Percentiles rank a stretch among this genome's conserved stretches.
Evolutionary conservation across 2,113 vertebrate species (phyloP).

Genomic region (Gorsachius goisagi): DNA sequence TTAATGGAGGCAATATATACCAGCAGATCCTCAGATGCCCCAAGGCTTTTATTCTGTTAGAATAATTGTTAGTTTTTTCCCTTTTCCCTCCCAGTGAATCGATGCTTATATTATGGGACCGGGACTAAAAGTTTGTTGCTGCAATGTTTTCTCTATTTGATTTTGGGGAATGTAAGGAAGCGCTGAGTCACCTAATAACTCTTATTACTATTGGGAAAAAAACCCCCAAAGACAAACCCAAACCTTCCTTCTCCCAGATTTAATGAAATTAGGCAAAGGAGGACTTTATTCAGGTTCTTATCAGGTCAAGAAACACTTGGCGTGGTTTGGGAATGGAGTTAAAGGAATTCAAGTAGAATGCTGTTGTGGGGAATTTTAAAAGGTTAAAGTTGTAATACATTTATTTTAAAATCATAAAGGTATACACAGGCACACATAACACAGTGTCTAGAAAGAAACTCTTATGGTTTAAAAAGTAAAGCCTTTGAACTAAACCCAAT

Average conservation of each 20-base stretch:
- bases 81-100: not conserved
- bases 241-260: not conserved
- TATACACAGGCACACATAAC: not conserved
- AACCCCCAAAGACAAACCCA: not conserved
- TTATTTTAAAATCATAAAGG: not conserved
- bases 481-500: constrained; percentile 26
- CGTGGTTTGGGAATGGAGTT: not conserved
- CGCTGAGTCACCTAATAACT: not conserved
- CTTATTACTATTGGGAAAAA: not conserved
- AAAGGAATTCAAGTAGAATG: not conserved
- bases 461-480: constrained; percentile 15
- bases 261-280: not conserved
- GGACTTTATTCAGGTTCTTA: not conserved
- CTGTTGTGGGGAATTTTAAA: not conserved
- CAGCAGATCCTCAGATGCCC: not conserved
- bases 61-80: not conserved
- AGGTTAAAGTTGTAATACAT: not conserved
- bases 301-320: not conserved
- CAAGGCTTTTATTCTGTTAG: not conserved
- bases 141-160: not conserved
- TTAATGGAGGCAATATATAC: not conserved
- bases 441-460: not conserved
- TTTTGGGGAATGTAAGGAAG: not conserved
- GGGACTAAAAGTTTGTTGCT: not conserved
- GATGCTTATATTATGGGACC: not conserved